phyloP scores from a whole-genome alignment of 2,888 invertebrate genomes.

The Xylota sylvarum region DNA sequence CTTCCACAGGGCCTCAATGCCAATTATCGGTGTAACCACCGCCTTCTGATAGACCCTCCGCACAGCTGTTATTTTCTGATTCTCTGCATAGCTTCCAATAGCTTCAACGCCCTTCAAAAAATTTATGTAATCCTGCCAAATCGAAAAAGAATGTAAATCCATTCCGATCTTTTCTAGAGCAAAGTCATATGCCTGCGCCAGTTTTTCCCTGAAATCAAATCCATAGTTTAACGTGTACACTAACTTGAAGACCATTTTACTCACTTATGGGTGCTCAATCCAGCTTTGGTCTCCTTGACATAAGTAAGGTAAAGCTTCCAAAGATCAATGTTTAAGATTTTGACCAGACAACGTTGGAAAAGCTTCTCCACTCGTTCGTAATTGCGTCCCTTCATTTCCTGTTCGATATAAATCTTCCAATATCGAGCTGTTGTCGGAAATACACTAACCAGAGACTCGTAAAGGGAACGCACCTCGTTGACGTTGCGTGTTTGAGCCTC shows the following conservation, averaged over 20 bases:
- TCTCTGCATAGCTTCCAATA: conserved; percentile 99
- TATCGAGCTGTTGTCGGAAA: conserved; percentile 98
- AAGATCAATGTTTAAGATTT: conserved; percentile 99
- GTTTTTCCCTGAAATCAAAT: conserved; percentile 92
- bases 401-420: conserved; percentile 99
- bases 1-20: conserved; percentile 98
- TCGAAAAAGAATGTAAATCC: conserved; percentile 98
- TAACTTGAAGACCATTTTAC: conserved; percentile 82
- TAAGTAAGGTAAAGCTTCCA: conserved; percentile 99
- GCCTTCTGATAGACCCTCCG: conserved; percentile 98
- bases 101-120: conserved; percentile 99
- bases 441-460: conserved; percentile 96
- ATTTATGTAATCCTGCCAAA: conserved; percentile 99
- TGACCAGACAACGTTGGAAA: conserved; percentile 98
- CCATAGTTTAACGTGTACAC: background rate
- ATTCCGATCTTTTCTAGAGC: conserved; percentile 99
- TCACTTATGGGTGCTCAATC: conserved; percentile 96
- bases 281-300: conserved; percentile 98
- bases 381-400: conserved; percentile 98
- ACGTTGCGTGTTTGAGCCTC: conserved; percentile 96
- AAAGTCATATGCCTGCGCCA: conserved; percentile 99
- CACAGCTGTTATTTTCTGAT: conserved; percentile 99
- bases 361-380: conserved; percentile 99
- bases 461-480: conserved; percentile 95
- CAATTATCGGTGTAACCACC: conserved; percentile 97